Evolutionary conservation across 2,797 vertebrate genomes (phyloP).

Genomic region (Gorsachius magnificus): DNA sequence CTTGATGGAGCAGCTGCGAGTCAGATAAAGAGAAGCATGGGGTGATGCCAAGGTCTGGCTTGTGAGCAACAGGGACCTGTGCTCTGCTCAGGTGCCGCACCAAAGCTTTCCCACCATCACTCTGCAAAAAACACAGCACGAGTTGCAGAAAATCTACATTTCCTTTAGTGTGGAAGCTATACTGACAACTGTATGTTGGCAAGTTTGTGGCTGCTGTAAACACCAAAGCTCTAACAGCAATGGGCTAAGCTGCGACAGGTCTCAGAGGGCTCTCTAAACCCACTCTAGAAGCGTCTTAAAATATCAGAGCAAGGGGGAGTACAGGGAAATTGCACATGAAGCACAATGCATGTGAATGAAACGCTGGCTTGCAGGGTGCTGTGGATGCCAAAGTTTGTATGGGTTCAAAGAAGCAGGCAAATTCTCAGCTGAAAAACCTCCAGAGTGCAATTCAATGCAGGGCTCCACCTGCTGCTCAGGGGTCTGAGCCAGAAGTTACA

Average conservation of each 20-base stretch:
- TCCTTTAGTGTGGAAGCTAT: neutral
- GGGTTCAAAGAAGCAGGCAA: neutral
- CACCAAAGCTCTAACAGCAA: neutral
- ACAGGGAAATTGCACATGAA: neutral
- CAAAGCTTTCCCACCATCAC: neutral
- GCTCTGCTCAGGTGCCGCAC: neutral
- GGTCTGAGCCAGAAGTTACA: neutral
- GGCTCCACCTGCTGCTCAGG: neutral
- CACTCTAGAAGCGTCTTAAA: neutral
- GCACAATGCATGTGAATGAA: fast-evolving
- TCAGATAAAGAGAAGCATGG: neutral
- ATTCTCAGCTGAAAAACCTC: neutral
- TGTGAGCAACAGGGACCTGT: neutral
- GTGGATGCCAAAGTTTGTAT: neutral
- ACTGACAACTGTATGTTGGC: neutral
- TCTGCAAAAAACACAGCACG: neutral
- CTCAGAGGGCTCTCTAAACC: neutral
- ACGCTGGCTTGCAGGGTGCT: fast-evolving
- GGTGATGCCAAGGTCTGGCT: neutral
- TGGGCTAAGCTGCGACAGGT: neutral
- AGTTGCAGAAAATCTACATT: neutral
- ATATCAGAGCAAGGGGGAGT: neutral
- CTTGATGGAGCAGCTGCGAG: fast-evolving
- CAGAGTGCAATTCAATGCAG: neutral
- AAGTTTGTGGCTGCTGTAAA: neutral